A percentile compares a stretch with the other conserved stretches of the same genome.
Conservation (phyloP, 2,888 invertebrate genomes). For the Latheticus oryzae region DNA sequence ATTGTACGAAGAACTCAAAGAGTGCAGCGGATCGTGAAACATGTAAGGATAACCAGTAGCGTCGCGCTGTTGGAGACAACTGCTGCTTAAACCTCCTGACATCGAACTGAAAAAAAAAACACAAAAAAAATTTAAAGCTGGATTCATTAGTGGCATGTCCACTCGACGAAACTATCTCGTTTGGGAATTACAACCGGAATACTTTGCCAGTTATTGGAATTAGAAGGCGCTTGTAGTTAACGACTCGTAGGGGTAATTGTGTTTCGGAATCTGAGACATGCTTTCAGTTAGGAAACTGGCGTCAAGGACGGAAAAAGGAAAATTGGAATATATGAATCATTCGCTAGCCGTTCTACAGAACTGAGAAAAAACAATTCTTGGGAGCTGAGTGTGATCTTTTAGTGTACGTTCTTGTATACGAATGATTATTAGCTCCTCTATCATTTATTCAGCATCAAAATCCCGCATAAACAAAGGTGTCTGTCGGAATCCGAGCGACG, state of each 20-base stretch:
- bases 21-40: conserved; percentile 87
- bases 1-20: conserved; percentile 77
- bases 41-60: conserved; percentile 84
- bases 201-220: conserved; percentile 22
- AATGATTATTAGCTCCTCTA: conserved; percentile 1
- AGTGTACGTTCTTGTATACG: no score
- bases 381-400: background rate
- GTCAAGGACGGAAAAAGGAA: no score
- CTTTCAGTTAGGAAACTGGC: background rate
- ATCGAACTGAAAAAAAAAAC: conserved; percentile 77
- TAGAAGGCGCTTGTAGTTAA: conserved; percentile 16
- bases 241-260: conserved; percentile 25
- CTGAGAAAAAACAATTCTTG: no score
- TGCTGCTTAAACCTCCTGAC: conserved; percentile 83
- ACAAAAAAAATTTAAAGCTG: no score
- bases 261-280: conserved; percentile 19
- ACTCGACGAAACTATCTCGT: conserved; percentile 16
- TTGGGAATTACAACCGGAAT: conserved; percentile 8
- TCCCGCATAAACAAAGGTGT: conserved; percentile 58
- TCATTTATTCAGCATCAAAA: conserved; percentile 33
- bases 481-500: conserved; percentile 59
- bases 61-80: conserved; percentile 86
- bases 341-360: no score
- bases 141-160: no score
- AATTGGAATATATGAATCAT: no score